Conservation (phyloP, 2,888 invertebrate genomes). For the Plagiodera versicolora region DNA sequence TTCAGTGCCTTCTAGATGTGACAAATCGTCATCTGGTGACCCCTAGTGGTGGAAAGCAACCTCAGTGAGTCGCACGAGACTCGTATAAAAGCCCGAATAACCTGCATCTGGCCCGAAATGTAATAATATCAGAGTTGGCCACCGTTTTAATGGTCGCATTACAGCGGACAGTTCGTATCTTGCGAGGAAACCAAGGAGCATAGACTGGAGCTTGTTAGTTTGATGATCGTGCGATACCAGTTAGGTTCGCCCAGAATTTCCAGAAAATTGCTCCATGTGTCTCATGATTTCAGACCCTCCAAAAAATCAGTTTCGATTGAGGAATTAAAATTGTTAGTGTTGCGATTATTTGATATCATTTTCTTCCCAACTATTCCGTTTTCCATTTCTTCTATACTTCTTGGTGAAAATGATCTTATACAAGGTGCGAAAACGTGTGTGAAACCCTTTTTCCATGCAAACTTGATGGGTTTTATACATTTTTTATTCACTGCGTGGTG, state of each 20-base stretch:
- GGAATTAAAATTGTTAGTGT: too few species aligned
- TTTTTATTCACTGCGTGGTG: slow-evolving; percentile 40
- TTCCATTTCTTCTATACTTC: slow-evolving; percentile 9
- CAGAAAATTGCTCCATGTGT: too few species aligned
- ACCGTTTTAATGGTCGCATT: slow-evolving; percentile 50
- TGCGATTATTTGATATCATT: too few species aligned
- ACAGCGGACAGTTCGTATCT: slow-evolving; percentile 45
- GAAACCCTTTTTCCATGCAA: slow-evolving; percentile 43
- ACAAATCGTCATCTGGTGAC: slow-evolving; percentile 58
- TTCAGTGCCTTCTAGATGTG: slow-evolving; percentile 55
- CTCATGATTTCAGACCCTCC: too few species aligned
- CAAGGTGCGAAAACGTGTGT: slow-evolving; percentile 43
- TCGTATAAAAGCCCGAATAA: slow-evolving; percentile 47
- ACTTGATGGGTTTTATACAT: slow-evolving; percentile 50
- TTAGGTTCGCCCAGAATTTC: too few species aligned
- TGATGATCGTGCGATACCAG: neutral
- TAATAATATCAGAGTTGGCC: slow-evolving; percentile 47
- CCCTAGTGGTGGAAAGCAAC: slow-evolving; percentile 51
- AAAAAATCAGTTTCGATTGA: too few species aligned
- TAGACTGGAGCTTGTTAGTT: neutral
- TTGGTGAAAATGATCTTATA: slow-evolving; percentile 23
- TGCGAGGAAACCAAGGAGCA: slow-evolving; percentile 16
- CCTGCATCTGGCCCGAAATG: slow-evolving; percentile 43
- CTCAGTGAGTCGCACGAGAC: slow-evolving; percentile 50
- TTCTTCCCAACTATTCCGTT: too few species aligned